Evolutionary conservation across 2,113 vertebrate species (phyloP).

Genomic region (Onychorhynchus coronatus): DNA sequence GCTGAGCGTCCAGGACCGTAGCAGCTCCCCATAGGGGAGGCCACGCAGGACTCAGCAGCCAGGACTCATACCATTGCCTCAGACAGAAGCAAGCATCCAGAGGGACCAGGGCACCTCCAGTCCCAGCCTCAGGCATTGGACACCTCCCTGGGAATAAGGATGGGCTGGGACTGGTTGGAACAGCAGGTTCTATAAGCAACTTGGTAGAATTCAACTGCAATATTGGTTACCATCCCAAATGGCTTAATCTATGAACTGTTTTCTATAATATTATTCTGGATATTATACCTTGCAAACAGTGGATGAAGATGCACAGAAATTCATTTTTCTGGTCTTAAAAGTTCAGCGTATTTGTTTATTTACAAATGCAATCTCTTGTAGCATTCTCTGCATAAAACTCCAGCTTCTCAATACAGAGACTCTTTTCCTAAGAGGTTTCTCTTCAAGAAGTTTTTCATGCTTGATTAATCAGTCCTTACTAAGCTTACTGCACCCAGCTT

Average conservation of each 20-base stretch:
- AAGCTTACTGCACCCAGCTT: neutral
- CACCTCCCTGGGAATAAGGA: accelerated
- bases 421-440: neutral
- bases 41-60: neutral
- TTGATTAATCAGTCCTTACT: neutral
- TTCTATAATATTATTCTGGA: neutral
- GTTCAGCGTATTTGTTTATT: neutral
- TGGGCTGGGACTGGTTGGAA: neutral
- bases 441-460: neutral
- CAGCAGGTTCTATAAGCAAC: neutral
- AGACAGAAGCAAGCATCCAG: neutral
- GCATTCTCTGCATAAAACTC: neutral
- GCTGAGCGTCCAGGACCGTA: accelerated
- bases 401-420: neutral
- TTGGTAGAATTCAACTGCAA: neutral
- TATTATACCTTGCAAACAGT: neutral
- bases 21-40: neutral
- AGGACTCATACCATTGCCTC: neutral
- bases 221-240: neutral
- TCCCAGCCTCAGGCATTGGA: neutral
- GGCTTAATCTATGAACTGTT: neutral
- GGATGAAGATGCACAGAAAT: neutral
- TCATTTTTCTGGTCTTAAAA: neutral
- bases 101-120: neutral
- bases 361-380: neutral